phyloP scores from a whole-genome alignment of 2,888 invertebrate genomes.

The Platycheirus rosarum region DNA sequence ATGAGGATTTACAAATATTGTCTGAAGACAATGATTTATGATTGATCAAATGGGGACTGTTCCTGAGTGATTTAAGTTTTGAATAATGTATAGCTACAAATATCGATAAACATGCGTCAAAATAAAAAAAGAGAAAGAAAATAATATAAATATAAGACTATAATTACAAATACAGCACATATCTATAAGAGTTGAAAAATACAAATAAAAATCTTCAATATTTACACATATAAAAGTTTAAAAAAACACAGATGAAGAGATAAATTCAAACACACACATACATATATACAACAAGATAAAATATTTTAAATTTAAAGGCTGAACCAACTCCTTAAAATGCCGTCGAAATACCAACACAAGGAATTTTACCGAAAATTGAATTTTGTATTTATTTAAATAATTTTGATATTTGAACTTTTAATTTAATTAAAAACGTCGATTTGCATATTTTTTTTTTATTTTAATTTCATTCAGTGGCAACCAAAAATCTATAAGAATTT shows the following conservation, averaged over 20 bases:
- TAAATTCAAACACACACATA: constrained; percentile 30
- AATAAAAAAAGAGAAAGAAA: background rate
- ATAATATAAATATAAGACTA: too few relatives aligned
- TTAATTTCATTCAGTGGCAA: too few relatives aligned
- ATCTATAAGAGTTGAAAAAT: constrained; percentile 10
- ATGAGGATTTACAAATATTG: background rate
- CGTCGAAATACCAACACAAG: constrained; percentile 20
- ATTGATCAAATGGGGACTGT: too few relatives aligned
- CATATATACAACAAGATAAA: constrained; percentile 15
- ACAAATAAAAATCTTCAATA: constrained; percentile 12
- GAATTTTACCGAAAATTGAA: too few relatives aligned
- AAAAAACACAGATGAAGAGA: constrained; percentile 15
- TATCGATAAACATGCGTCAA: constrained; percentile 42
- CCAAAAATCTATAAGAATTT: too few relatives aligned
- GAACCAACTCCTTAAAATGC: constrained; percentile 10
- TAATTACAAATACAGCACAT: constrained; percentile 32
- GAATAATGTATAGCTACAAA: background rate
- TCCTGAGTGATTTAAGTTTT: background rate
- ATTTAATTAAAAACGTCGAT: too few relatives aligned
- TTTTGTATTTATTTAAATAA: too few relatives aligned
- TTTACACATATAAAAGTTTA: constrained; percentile 25
- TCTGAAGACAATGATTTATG: background rate
- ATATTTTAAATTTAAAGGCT: background rate
- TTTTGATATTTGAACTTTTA: too few relatives aligned
- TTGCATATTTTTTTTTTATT: too few relatives aligned